These are phyloP conservation scores for Equus quagga DNA, from an alignment of 2,113 vertebrate genomes.

Conservation along the genomic window DNA sequence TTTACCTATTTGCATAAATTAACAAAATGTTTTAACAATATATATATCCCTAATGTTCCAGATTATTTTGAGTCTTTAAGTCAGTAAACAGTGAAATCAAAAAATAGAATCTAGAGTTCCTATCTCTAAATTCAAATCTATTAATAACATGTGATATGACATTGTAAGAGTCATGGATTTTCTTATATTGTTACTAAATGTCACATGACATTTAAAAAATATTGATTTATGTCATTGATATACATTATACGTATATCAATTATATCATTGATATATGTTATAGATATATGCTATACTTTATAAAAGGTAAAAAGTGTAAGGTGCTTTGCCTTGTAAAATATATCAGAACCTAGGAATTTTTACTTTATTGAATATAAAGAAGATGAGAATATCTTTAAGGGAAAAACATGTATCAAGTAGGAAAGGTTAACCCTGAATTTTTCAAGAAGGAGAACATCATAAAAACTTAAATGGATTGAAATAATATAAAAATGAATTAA, in stretches of 20 bases:
- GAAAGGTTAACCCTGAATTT: constrained; percentile 61
- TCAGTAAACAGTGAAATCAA: not conserved
- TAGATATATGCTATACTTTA: not conserved
- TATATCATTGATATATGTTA: too few species aligned
- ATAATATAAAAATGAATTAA: constrained; percentile 75
- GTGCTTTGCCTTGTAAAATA: not conserved
- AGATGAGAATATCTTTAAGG: not conserved
- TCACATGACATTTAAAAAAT: not conserved
- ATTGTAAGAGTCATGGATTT: not conserved
- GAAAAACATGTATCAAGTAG: not conserved
- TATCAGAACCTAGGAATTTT: not conserved
- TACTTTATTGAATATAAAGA: constrained; percentile 37
- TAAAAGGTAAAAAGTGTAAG: not conserved
- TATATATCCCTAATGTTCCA: not conserved
- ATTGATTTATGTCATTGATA: not conserved
- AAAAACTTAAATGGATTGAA: constrained; percentile 73
- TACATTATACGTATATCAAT: too few species aligned
- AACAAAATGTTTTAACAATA: not conserved
- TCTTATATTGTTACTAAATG: not conserved
- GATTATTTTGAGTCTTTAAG: not conserved
- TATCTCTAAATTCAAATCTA: constrained; percentile 21
- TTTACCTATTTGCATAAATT: not conserved
- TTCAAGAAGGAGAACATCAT: constrained; percentile 46
- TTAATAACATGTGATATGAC: not conserved
- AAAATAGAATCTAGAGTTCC: not conserved